Percentiles rank a stretch among this genome's conserved stretches.
These are phyloP conservation scores for Eristalis tenax DNA, from an alignment of 2,888 invertebrate species.

Conservation along the genomic window DNA sequence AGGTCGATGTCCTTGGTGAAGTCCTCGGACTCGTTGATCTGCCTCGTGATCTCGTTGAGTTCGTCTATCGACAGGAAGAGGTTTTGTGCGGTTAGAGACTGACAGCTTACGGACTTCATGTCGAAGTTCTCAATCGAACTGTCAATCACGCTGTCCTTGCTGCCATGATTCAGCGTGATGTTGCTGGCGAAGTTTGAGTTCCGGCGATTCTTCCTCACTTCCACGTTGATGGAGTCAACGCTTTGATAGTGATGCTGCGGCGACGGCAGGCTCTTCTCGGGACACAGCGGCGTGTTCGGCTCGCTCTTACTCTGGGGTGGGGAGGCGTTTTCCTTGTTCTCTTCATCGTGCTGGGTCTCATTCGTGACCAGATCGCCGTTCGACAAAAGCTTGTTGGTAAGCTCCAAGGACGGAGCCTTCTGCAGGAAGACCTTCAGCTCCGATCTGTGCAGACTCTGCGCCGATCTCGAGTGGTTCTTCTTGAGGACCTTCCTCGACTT, in stretches of 20 bases:
- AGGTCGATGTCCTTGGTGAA: constrained; percentile 79
- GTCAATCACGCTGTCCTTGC: constrained; percentile 76
- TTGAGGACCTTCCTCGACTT: constrained; percentile 70
- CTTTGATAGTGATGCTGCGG: constrained; percentile 77
- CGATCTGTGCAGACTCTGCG: constrained; percentile 78
- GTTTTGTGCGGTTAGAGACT: constrained; percentile 79
- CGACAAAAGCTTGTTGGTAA: constrained; percentile 74
- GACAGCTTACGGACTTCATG: constrained; percentile 80
- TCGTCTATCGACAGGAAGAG: constrained; percentile 81
- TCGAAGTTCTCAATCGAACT: constrained; percentile 78
- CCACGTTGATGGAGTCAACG: constrained; percentile 76
- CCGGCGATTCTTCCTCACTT: constrained; percentile 60
- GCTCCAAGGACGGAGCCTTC: constrained; percentile 78
- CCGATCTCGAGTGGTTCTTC: constrained; percentile 78
- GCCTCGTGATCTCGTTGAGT: constrained; percentile 80
- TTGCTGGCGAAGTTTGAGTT: constrained; percentile 74
- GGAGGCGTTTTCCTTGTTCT: constrained; percentile 77
- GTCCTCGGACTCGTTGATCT: constrained; percentile 80
- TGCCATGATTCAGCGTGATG: constrained; percentile 74
- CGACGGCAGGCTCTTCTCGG: constrained; percentile 73
- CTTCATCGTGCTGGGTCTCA: constrained; percentile 59
- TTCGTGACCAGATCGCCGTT: constrained; percentile 73
- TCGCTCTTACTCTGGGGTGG: constrained; percentile 75
- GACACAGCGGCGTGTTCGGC: constrained; percentile 75
- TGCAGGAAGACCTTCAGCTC: constrained; percentile 79